Evolutionary conservation across 2,888 invertebrate species (phyloP).

Genomic region (Euclidia mi): DNA sequence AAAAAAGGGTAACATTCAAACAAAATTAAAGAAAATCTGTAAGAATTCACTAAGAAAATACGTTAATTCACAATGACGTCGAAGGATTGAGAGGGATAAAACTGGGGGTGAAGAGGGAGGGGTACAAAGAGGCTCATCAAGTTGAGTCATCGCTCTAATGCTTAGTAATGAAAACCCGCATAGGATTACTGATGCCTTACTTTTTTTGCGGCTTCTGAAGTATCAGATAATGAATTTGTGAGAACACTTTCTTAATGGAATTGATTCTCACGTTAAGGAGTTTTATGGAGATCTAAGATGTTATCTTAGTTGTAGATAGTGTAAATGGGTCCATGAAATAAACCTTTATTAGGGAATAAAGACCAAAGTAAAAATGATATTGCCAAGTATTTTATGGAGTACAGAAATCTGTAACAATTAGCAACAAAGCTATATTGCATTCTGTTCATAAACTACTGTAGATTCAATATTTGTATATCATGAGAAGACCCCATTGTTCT

Average conservation of each 20-base stretch:
- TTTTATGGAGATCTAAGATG: too few relatives aligned
- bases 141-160: constrained; percentile 69
- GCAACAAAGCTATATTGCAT: too few relatives aligned
- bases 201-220: constrained; percentile 22
- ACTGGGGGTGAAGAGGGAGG: constrained; percentile 10
- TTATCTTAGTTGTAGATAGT: too few relatives aligned
- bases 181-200: constrained; percentile 40
- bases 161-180: constrained; percentile 62
- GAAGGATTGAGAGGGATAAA: constrained; percentile 14
- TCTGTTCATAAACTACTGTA: too few relatives aligned
- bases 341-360: constrained; percentile 24
- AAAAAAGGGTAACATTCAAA: constrained; percentile 4
- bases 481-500: too few relatives aligned
- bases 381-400: too few relatives aligned
- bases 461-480: too few relatives aligned
- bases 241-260: constrained; percentile 15
- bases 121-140: constrained; percentile 62
- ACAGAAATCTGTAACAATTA: too few relatives aligned
- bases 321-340: too few relatives aligned
- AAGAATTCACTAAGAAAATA: constrained; percentile 48
- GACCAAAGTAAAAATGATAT: too few relatives aligned
- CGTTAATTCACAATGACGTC: constrained; percentile 15
- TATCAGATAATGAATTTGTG: constrained; percentile 30
- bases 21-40: constrained; percentile 50
- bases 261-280: constrained; percentile 1